Evolutionary conservation across 2,113 vertebrate species (phyloP), one percentile per base, ranked within the genome.

Genomic region (Catagonus wagneri): DNA sequence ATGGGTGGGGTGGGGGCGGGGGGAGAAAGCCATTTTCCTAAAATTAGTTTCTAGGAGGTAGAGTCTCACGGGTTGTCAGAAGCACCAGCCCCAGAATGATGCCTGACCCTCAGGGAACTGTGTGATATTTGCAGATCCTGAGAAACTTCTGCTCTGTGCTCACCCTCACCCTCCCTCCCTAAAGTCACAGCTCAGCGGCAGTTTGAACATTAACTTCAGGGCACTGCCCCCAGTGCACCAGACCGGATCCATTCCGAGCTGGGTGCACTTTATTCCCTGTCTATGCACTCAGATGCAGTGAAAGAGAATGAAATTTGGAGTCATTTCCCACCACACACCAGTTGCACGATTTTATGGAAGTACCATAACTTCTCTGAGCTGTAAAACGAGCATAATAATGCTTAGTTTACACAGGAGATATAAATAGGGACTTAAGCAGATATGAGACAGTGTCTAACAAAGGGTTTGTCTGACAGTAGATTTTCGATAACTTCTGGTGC

Each of bases 401-500:
- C 20, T 93, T 63, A 61, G 14, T 44, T 88, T 76, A 84, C 13
- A 85, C 6, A 83, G n/a, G 4, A n/a, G 23, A 34, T 44, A 4
- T 44, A 44, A 66, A 29, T 56, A 50, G 81, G 72, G 76, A 60
- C 83, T 80, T 23, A 66, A 68, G 32, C 36, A 66, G 54, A 20
- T 69, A 20, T 3, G 22, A 93, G 32, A 87, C 61, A 58, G 71
- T 52, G 69, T 34, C 34, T 76, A 89, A 65, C 44, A 76, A 71
- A 65, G 32, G 66, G 71, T n/a, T 93, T 74, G 44, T 56, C 81
- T 93, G 91, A 75, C 60, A 65, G 56, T 22, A 52, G 54, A 44
- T 56, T 32, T 75, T 61, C 54, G 50, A 89, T 56, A 63, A 39
- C 60, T 71, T 44, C 29, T 56, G n/a, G 83, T 95, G 6, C n/a